Evolutionary conservation across 2,113 vertebrate species (phyloP), one percentile per base, ranked within the genome.

Genomic region (Festucalex cinctus): DNA sequence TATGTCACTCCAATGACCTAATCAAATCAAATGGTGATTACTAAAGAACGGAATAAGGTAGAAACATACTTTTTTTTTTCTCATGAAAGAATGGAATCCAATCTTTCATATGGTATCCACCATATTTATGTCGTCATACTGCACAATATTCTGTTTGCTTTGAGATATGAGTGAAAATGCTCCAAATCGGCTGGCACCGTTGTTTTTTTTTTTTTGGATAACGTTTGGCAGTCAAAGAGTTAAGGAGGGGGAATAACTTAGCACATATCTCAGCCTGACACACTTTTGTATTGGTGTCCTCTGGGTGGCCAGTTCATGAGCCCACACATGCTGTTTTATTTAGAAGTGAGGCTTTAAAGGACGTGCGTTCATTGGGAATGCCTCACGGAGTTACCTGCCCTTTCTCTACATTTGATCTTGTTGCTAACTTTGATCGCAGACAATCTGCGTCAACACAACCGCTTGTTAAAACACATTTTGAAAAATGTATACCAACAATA

Each of bases 241-340:
- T 26, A 26, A 14, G 8, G 19, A 24, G 81, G 77, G 56, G 84
- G 88, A 88, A 89, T 86, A 86, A 85, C 86, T 88, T 88, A 88
- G 83, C 85, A 86, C 84, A 83, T 85, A 89, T 90, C 88, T 86
- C 80, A 79, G 84, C 72, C 71, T 86, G 83, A 88, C 85, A 89
- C 86, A 88, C 79, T 88, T 87, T 71, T 77, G 81, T 76, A 68
- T 24, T 66, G 78, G 70, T 86, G 70, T 85, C 85, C 81, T 85
- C 73, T 68, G 87, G 84, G 85, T 70, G 78, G 63, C 54, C 72
- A 60, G 79, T 78, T 82, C 81, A 78, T 28, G 5, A 78, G 86
- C 70, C 77, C 76, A 75, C 89, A 85, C 85, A 81, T 78, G 78
- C 60, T 89, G 74, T 84, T 85, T 87, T 87, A 89, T 88, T 88